phyloP scores from a whole-genome alignment of 2,797 vertebrate species.

The Xenops minutus region DNA sequence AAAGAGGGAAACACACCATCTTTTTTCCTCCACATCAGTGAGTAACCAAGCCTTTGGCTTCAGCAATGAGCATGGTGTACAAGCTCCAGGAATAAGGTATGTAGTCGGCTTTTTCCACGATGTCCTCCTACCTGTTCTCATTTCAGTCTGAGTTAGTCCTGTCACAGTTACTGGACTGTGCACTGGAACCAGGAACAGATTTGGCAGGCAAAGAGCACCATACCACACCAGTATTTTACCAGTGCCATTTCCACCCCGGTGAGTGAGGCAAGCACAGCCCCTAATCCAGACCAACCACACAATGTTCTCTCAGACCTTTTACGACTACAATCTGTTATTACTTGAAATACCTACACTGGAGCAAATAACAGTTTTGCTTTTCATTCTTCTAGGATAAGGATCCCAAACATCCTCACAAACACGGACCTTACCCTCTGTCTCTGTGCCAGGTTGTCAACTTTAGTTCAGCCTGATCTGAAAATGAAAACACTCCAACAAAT shows the following conservation, averaged over 20 bases:
- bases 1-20: background rate
- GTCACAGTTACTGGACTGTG: background rate
- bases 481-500: conserved; percentile 45
- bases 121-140: background rate
- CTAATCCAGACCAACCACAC: background rate
- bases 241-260: background rate
- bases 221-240: background rate
- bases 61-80: background rate
- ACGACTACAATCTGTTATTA: background rate
- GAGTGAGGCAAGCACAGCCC: accelerated
- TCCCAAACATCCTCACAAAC: background rate
- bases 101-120: accelerated
- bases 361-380: background rate
- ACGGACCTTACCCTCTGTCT: background rate
- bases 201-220: background rate
- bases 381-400: background rate
- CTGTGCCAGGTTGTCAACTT: background rate
- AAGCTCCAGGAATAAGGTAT: background rate
- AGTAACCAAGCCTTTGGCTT: background rate
- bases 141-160: background rate
- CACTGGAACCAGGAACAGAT: background rate
- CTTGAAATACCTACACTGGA: background rate
- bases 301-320: background rate
- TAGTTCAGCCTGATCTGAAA: conserved; percentile 36
- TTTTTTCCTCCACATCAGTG: background rate